Conservation (phyloP, 1,140 invertebrate species). For the Archivesica marissinica region DNA sequence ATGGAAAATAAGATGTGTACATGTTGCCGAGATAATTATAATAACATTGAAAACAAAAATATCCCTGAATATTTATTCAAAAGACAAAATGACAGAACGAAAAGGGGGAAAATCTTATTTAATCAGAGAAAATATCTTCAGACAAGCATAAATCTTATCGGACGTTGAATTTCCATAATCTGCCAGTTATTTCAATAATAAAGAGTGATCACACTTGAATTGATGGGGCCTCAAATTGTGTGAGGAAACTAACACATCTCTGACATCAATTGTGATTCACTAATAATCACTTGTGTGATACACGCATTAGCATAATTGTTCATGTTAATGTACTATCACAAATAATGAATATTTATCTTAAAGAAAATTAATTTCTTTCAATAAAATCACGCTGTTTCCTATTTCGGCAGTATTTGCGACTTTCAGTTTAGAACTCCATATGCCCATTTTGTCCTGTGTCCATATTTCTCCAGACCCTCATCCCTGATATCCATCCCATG, state of each 20-base stretch:
- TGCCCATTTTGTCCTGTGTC: too few relatives aligned
- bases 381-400: slow-evolving; percentile 13
- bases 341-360: neutral
- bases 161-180: slow-evolving; percentile 28
- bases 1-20: too few relatives aligned
- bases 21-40: too few relatives aligned
- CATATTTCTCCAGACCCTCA: too few relatives aligned
- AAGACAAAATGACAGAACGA: neutral
- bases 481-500: too few relatives aligned
- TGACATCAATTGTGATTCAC: slow-evolving; percentile 8
- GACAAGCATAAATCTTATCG: slow-evolving; percentile 44
- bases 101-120: slow-evolving; percentile 14
- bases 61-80: neutral
- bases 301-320: slow-evolving; percentile 6
- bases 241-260: slow-evolving; percentile 23
- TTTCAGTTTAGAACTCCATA: too few relatives aligned
- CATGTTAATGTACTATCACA: neutral
- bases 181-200: slow-evolving; percentile 46
- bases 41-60: too few relatives aligned
- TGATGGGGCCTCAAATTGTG: slow-evolving; percentile 31
- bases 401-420: too few relatives aligned
- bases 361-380: slow-evolving; percentile 6
- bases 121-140: slow-evolving; percentile 26
- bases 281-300: slow-evolving; percentile 3
- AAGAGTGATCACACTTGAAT: slow-evolving; percentile 8